These are phyloP conservation scores for Brenthis hecate DNA, from an alignment of 2,888 invertebrate species.

Conservation along the genomic window DNA sequence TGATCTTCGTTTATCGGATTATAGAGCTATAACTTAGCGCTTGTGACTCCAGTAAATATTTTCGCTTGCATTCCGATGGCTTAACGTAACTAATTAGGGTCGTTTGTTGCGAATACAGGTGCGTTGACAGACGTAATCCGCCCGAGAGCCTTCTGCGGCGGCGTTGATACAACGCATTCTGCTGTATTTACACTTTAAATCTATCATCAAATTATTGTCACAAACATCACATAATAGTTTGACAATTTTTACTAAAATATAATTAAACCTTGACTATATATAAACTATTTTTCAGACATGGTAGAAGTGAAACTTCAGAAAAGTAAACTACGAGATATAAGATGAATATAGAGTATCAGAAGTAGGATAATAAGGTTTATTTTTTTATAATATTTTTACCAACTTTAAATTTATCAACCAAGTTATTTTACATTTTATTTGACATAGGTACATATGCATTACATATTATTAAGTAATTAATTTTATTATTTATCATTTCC, in stretches of 20 bases:
- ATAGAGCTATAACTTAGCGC: slow-evolving; percentile 72
- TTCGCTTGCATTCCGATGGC: slow-evolving; percentile 60
- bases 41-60: slow-evolving; percentile 70
- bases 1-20: slow-evolving; percentile 77
- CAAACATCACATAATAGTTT: background rate
- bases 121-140: slow-evolving; percentile 67
- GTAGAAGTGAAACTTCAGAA: too few species aligned
- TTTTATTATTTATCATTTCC: too few species aligned
- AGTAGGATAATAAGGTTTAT: too few species aligned
- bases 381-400: too few species aligned
- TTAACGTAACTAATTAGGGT: slow-evolving; percentile 69
- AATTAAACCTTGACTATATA: too few species aligned
- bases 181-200: slow-evolving; percentile 15
- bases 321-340: too few species aligned
- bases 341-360: too few species aligned
- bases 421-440: too few species aligned
- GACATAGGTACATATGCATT: too few species aligned
- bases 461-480: too few species aligned
- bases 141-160: slow-evolving; percentile 40
- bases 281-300: too few species aligned
- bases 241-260: background rate
- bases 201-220: slow-evolving; percentile 15
- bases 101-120: slow-evolving; percentile 70
- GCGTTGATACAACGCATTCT: slow-evolving; percentile 21
- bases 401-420: too few species aligned